Evolutionary conservation across 2,113 vertebrate species (phyloP).

Genomic region (Plecotus auritus): DNA sequence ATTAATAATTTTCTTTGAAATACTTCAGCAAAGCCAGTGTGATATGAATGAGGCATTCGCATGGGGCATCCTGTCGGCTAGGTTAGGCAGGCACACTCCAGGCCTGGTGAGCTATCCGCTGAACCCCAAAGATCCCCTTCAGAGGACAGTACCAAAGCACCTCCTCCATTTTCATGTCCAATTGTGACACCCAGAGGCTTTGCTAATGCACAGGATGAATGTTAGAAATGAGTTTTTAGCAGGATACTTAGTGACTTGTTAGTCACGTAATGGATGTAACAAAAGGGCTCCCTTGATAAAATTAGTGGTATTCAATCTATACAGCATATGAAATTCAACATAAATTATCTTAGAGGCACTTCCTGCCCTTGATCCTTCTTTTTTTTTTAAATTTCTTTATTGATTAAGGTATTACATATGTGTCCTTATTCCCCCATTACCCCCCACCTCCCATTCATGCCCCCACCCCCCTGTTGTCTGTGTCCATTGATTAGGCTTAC

Average conservation of each 20-base stretch:
- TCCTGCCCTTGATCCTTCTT: background rate
- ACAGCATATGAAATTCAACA: background rate
- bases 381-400: too few species aligned
- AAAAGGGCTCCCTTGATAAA: background rate
- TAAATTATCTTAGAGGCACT: background rate
- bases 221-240: background rate
- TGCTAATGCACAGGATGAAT: background rate
- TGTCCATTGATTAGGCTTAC: too few species aligned
- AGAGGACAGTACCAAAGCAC: background rate
- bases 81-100: too few species aligned
- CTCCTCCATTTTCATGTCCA: background rate
- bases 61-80: too few species aligned
- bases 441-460: too few species aligned
- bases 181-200: background rate
- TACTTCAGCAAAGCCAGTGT: background rate
- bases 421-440: too few species aligned
- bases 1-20: background rate
- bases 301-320: background rate
- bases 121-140: background rate
- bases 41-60: background rate
- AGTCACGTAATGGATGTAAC: background rate
- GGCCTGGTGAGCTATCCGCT: background rate
- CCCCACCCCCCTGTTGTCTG: too few species aligned
- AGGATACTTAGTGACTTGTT: background rate
- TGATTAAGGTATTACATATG: too few species aligned